Evolutionary conservation across 2,113 vertebrate species (phyloP).

Genomic region (Pelmatolapia mariae): DNA sequence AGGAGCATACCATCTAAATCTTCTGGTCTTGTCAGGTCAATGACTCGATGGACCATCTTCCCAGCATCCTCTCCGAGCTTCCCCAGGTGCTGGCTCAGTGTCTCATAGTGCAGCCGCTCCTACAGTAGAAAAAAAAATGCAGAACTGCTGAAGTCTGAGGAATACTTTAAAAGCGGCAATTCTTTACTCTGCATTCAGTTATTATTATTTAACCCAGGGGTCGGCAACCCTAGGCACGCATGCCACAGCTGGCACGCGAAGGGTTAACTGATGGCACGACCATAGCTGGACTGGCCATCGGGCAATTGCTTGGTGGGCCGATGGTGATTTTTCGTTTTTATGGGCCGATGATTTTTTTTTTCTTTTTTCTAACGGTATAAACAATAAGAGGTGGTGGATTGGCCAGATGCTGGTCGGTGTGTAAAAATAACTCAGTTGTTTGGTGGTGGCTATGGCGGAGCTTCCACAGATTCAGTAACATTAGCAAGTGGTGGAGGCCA

Average conservation of each 20-base stretch:
- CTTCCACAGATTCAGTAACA: too few species aligned
- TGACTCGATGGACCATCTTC: constrained; percentile 91
- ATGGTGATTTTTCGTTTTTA: not conserved
- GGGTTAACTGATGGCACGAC: not conserved
- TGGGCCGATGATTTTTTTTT: not conserved
- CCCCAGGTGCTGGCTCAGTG: constrained; percentile 85
- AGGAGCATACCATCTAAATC: constrained; percentile 86
- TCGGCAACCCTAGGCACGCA: not conserved
- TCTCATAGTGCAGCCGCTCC: constrained; percentile 91
- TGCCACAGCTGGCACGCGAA: not conserved
- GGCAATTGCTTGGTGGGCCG: not conserved
- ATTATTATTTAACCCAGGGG: not conserved
- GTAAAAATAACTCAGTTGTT: too few species aligned
- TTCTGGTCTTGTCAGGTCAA: constrained; percentile 91
- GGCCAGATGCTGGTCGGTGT: not conserved
- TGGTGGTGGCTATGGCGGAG: too few species aligned
- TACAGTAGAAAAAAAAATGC: constrained; percentile 31
- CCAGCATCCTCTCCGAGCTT: constrained; percentile 85
- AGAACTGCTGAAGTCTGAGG: not conserved
- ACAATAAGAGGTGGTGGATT: not conserved
- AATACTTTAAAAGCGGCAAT: not conserved
- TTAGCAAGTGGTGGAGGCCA: too few species aligned
- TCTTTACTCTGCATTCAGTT: not conserved
- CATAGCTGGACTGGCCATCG: not conserved
- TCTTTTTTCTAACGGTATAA: too few species aligned